Conservation (phyloP, 2,888 invertebrate genomes). For the Coenonympha glycerion region DNA sequence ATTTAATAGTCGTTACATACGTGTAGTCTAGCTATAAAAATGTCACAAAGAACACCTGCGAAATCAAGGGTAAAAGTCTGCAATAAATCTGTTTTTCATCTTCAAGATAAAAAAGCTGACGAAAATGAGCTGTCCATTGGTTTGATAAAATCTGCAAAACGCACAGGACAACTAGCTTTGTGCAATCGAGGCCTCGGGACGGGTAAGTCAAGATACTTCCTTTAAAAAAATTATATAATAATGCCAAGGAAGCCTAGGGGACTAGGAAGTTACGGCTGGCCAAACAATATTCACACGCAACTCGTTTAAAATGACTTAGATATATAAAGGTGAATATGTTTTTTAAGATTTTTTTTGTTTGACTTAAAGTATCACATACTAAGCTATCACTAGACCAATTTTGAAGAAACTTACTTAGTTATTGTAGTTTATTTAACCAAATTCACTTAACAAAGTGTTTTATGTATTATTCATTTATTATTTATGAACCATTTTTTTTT, state of each 20-base stretch:
- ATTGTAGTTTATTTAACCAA: no score
- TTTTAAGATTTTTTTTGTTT: no score
- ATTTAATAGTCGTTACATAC: no score
- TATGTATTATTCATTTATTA: no score
- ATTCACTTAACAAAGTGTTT: no score
- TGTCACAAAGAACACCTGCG: conserved; percentile 53
- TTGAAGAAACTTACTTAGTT: no score
- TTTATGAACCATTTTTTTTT: neutral
- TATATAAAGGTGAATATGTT: no score
- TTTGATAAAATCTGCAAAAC: conserved; percentile 86
- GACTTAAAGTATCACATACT: no score
- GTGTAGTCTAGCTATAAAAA: conserved; percentile 26
- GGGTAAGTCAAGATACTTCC: conserved; percentile 78
- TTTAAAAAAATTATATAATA: neutral
- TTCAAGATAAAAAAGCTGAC: conserved; percentile 82
- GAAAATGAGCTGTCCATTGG: conserved; percentile 80
- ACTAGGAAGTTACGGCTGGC: conserved; percentile 2
- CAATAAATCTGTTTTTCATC: conserved; percentile 79
- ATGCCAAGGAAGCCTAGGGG: neutral
- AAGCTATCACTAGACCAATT: no score
- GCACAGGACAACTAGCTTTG: conserved; percentile 87
- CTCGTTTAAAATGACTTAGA: no score
- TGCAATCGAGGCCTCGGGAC: conserved; percentile 82
- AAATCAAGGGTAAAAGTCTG: conserved; percentile 57
- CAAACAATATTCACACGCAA: neutral